These are phyloP conservation scores for Drosophila borborema DNA, from an alignment of 2,888 invertebrate species.

Conservation along the genomic window DNA sequence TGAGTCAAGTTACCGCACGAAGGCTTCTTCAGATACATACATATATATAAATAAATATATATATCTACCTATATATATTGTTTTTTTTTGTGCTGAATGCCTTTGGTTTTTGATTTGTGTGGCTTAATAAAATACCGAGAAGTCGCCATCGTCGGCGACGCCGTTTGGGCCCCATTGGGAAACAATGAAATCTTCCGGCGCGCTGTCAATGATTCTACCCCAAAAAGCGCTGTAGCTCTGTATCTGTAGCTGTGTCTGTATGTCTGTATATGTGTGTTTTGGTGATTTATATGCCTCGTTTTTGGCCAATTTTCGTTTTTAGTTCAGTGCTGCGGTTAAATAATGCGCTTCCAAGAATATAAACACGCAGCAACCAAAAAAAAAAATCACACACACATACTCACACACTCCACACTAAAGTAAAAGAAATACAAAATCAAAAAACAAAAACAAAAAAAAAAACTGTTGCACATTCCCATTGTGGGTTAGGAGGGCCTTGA, in stretches of 20 bases:
- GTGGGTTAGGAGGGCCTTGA: conserved; percentile 60
- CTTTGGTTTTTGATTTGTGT: conserved; percentile 75
- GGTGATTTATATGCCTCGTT: conserved; percentile 79
- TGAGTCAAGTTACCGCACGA: conserved; percentile 75
- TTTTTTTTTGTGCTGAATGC: conserved; percentile 45
- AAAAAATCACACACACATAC: conserved; percentile 14
- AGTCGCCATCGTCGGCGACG: conserved; percentile 58
- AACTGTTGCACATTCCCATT: conserved; percentile 61
- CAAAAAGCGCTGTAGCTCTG: conserved; percentile 43
- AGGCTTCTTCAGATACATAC: conserved; percentile 57
- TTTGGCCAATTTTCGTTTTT: conserved; percentile 82
- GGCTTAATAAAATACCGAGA: conserved; percentile 82
- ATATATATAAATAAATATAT: conserved; percentile 17
- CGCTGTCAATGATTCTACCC: conserved; percentile 79
- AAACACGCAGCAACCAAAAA: conserved; percentile 42
- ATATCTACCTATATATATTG: neutral
- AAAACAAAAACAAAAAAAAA: conserved; percentile 22
- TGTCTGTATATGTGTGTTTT: conserved; percentile 28
- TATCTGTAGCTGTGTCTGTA: conserved; percentile 22
- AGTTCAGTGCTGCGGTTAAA: conserved; percentile 72
- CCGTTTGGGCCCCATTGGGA: conserved; percentile 72
- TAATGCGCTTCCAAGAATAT: conserved; percentile 79
- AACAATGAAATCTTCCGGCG: conserved; percentile 80
- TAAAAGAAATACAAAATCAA: conserved; percentile 20
- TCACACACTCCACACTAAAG: neutral